A percentile compares a stretch with the other conserved stretches of the same genome.
Evolutionary conservation across 2,113 vertebrate species (phyloP).

Genomic region (Nycticorax nycticorax): DNA sequence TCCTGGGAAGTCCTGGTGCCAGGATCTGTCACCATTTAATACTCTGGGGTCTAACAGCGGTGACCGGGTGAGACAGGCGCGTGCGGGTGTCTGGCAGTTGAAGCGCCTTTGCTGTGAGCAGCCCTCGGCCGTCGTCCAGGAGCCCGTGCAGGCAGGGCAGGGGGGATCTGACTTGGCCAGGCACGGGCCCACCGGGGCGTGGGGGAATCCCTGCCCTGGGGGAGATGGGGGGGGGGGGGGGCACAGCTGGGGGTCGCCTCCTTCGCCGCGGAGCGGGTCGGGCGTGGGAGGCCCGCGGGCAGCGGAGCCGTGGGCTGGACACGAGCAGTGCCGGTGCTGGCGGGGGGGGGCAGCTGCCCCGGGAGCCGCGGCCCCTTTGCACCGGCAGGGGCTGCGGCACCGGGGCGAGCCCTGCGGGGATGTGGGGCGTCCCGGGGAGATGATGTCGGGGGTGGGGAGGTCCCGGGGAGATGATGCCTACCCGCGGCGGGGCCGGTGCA

Average conservation of each 20-base stretch:
- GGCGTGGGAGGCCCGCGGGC: too few relatives aligned
- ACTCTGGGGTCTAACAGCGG: not conserved
- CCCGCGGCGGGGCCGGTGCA: not conserved
- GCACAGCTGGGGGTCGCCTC: not conserved
- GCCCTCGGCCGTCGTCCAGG: not conserved
- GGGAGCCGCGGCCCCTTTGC: not conserved
- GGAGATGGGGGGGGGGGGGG: not conserved
- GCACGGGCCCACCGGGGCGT: not conserved
- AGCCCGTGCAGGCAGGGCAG: too few relatives aligned
- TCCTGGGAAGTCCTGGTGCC: not conserved
- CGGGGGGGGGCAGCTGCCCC: too few relatives aligned
- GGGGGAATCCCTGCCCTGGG: not conserved
- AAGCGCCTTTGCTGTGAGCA: too few relatives aligned
- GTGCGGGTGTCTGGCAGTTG: not conserved
- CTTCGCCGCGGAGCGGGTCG: too few relatives aligned
- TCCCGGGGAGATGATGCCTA: too few relatives aligned
- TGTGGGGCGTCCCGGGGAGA: too few relatives aligned
- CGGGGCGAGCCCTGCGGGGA: too few relatives aligned
- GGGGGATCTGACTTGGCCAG: not conserved
- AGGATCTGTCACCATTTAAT: too few relatives aligned
- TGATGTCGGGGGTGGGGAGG: not conserved
- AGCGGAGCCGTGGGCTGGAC: not conserved
- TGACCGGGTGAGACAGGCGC: rapidly evolving
- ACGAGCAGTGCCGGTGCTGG: not conserved
- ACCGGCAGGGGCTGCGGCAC: not conserved